These are phyloP conservation scores for Caenorhabditis tropicalis DNA, from an alignment of 1,140 invertebrate species.

Conservation along the genomic window DNA sequence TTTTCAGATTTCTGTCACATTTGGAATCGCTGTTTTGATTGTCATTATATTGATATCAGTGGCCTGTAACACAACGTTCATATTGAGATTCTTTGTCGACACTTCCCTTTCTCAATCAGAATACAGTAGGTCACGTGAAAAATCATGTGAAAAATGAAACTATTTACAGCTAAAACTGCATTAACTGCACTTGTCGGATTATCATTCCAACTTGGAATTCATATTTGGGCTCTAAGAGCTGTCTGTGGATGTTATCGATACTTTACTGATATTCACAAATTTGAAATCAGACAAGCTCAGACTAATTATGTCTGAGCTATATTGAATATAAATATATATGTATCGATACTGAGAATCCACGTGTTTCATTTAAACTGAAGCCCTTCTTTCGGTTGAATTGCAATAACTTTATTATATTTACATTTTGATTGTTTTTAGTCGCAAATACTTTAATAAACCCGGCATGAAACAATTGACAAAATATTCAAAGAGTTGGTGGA, in stretches of 20 bases:
- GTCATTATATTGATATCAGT: conserved; percentile 38
- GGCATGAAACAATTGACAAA: background rate
- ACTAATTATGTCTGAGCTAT: background rate
- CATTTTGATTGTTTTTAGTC: background rate
- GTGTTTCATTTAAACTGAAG: background rate
- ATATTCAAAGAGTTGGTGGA: background rate
- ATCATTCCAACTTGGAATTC: conserved; percentile 24
- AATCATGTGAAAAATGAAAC: background rate
- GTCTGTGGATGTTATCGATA: conserved; percentile 32
- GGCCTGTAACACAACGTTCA: conserved; percentile 4
- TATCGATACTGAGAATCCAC: background rate
- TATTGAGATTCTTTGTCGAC: conserved; percentile 14
- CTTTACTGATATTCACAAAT: conserved; percentile 34
- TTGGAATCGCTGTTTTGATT: conserved; percentile 11
- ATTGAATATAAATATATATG: background rate
- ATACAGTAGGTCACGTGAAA: background rate
- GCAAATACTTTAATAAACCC: conserved; percentile 8
- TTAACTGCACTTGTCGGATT: background rate
- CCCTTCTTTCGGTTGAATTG: background rate
- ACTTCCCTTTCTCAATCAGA: background rate
- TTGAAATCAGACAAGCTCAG: conserved; percentile 29
- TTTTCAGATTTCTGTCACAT: conserved; percentile 30
- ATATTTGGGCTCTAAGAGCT: conserved; percentile 39
- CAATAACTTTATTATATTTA: background rate
- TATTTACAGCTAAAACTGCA: background rate